phyloP scores from a whole-genome alignment of 2,113 vertebrate genomes.

The Rhagologus leucostigma region DNA sequence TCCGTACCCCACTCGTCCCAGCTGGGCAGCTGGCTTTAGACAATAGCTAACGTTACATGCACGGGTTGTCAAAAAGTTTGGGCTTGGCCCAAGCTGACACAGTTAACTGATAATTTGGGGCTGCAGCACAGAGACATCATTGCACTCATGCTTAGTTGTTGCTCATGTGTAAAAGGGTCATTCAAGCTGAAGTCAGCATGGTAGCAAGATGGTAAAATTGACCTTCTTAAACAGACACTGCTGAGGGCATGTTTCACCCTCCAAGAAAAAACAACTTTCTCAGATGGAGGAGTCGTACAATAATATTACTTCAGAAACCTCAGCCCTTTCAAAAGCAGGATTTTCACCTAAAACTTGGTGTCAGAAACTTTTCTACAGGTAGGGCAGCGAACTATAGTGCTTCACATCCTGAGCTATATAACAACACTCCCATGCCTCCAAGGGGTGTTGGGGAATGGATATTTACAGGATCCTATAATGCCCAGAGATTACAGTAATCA shows the following conservation, averaged over 20 bases:
- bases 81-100: neutral
- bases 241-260: neutral
- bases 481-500: neutral
- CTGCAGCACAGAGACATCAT: neutral
- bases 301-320: neutral
- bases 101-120: neutral
- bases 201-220: neutral
- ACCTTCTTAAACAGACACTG: neutral
- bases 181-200: neutral
- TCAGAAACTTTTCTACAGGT: neutral
- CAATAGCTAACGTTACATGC: neutral
- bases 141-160: neutral
- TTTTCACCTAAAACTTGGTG: neutral
- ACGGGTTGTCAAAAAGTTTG: neutral
- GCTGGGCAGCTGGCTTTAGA: neutral
- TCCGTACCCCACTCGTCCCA: neutral
- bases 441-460: neutral
- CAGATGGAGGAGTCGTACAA: neutral
- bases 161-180: neutral
- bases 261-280: neutral
- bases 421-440: neutral
- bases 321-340: neutral
- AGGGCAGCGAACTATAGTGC: neutral
- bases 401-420: neutral
- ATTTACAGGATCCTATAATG: neutral